Conservation (phyloP, 2,113 vertebrate species). For the Spheniscus mendiculus region DNA sequence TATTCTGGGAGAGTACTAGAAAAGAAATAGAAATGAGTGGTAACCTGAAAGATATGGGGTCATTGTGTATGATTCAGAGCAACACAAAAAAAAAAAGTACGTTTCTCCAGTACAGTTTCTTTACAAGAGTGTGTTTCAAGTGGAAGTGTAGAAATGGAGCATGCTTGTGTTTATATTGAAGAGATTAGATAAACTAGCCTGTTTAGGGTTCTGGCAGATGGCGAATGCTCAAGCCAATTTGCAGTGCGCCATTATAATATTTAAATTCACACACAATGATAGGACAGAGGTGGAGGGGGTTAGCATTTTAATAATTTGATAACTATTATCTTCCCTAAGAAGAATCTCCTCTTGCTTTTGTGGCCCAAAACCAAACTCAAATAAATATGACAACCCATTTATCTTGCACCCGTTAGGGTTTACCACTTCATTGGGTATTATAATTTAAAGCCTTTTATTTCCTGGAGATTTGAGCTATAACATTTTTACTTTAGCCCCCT, state of each 20-base stretch:
- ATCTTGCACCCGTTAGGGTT: conserved; percentile 82
- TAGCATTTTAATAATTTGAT: conserved; percentile 83
- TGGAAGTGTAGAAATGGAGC: conserved; percentile 84
- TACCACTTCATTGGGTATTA: conserved; percentile 88
- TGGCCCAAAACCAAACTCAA: conserved; percentile 75
- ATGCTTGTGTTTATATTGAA: conserved; percentile 85
- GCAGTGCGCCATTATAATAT: conserved; percentile 80
- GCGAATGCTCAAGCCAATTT: conserved; percentile 86
- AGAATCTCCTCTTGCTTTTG: conserved; percentile 69
- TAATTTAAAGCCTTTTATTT: conserved; percentile 87
- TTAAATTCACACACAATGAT: conserved; percentile 80
- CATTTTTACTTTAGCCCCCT: conserved; percentile 83
- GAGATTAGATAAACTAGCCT: conserved; percentile 91
- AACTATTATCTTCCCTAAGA: conserved; percentile 79
- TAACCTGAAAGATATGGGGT: conserved; percentile 31
- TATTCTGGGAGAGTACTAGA: conserved; percentile 5
- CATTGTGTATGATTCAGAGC: neutral
- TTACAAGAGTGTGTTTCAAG: conserved; percentile 72
- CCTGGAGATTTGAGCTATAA: conserved; percentile 81
- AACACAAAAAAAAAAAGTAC: neutral
- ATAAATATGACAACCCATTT: conserved; percentile 82
- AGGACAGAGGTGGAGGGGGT: conserved; percentile 74
- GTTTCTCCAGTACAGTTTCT: conserved; percentile 63
- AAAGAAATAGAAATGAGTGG: conserved; percentile 29
- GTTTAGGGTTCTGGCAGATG: conserved; percentile 89